A percentile compares a stretch with the other conserved stretches of the same genome.
Evolutionary conservation across 1,140 invertebrate species (phyloP).

Genomic region (Tetramorium parvispinum): DNA sequence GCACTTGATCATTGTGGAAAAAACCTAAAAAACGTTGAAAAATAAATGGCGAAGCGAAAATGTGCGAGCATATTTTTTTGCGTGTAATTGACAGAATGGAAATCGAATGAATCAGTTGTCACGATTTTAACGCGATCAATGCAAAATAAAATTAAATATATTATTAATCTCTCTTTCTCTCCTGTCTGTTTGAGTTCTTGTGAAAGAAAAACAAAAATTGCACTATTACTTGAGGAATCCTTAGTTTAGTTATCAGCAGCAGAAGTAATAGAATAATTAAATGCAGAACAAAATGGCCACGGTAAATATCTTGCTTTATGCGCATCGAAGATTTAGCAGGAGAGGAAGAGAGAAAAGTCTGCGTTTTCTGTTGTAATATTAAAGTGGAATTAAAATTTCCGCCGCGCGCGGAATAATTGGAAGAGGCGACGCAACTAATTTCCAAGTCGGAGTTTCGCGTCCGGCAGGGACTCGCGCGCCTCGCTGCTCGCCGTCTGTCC

Average conservation of each 20-base stretch:
- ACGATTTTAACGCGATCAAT: background rate
- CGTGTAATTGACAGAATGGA: background rate
- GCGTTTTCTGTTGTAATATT: background rate
- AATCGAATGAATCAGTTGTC: background rate
- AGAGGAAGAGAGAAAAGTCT: background rate
- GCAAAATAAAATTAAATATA: background rate
- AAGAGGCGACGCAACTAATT: conserved; percentile 43
- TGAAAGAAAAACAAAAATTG: background rate
- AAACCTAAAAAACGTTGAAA: background rate
- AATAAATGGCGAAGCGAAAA: background rate
- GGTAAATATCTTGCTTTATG: background rate
- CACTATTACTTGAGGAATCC: background rate
- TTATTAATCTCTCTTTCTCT: background rate
- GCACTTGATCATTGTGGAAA: background rate
- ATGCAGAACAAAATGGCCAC: background rate
- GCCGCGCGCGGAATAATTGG: background rate
- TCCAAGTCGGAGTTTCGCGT: conserved; percentile 18
- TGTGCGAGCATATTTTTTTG: background rate
- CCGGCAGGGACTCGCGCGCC: background rate
- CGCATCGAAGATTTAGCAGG: background rate
- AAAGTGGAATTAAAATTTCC: conserved; percentile 29
- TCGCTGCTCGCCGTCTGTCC: conserved; percentile 6
- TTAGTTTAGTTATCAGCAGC: background rate
- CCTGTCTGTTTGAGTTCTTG: background rate
- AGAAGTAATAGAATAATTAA: background rate